Percentiles rank a stretch among this genome's conserved stretches.
These are phyloP conservation scores for Urosaurus nigricauda DNA, from an alignment of 2,797 vertebrate species.

Conservation along the genomic window DNA sequence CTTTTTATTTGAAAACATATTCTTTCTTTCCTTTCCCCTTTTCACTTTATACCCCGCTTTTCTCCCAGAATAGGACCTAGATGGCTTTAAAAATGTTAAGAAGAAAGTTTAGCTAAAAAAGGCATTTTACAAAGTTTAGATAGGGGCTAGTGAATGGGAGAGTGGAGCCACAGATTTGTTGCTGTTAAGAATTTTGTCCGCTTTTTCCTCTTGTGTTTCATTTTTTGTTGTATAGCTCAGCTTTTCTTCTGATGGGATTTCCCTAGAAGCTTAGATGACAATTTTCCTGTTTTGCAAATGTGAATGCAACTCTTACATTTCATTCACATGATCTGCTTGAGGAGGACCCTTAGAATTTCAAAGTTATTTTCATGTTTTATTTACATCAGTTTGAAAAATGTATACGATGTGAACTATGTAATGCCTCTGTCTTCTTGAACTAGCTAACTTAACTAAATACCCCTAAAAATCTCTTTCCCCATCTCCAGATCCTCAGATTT, in stretches of 20 bases:
- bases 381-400: not conserved
- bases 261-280: not conserved
- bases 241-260: not conserved
- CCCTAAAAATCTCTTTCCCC: constrained; percentile 55
- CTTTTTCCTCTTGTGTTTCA: not conserved
- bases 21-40: no score
- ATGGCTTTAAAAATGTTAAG: no score
- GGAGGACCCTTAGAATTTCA: not conserved
- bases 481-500: constrained; percentile 91
- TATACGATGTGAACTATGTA: not conserved
- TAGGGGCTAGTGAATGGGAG: not conserved
- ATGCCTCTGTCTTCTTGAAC: not conserved
- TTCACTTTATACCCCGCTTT: no score
- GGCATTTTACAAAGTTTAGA: not conserved
- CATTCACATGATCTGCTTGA: not conserved
- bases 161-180: not conserved
- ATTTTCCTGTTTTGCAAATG: not conserved
- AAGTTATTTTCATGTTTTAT: not conserved
- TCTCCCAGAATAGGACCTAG: no score
- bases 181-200: not conserved
- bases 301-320: not conserved
- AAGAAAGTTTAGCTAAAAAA: not conserved
- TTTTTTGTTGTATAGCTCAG: not conserved
- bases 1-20: not conserved
- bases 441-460: constrained; percentile 15